Evolutionary conservation across 2,113 vertebrate species (phyloP), one percentile per base, ranked within the genome.

Genomic region (Zosterops borbonicus): DNA sequence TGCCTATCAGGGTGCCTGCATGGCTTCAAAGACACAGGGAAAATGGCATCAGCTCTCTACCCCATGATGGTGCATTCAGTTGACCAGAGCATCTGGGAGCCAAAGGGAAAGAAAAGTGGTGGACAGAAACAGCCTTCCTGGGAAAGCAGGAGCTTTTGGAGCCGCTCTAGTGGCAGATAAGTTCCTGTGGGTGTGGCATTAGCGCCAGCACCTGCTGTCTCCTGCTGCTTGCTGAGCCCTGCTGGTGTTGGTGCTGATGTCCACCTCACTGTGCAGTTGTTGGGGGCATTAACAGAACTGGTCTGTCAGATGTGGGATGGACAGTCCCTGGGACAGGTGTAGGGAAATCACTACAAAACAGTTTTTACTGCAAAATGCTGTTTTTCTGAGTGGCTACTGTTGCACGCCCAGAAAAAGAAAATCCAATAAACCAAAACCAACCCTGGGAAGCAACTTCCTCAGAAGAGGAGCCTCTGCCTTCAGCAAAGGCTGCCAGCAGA

Each of bases 101-200:
- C 9, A 27, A 37, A 50, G 31, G 33, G 27, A 33, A 21, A 21
- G 22, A 67, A 50, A 25, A 16, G 11, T 22, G 11, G 21, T 59
- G 53, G 27, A 12, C 37, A 31, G 25, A 47, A 39, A 39, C 19
- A 67, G 18, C 7, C 13, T 67, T 65, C 4, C 35, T 25, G 37
- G 37, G 37, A 22, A 59, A 18, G 27, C 9, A 68, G 52, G 37
- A 37, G 22, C 27, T 68, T 60, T 28, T 6, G 9, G 37, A 68
- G 31, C 27, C 2, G 1, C 17, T 68, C 11, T 6, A 22, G 21
- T 44, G 71, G 31, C 17, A 50, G 31, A 4, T 44, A 31, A 50
- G 17, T 67, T 53, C 31, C 0, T 3, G 2, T 15, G 8, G 0
- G 0, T 17, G 9, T 35, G 25, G 35, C 3, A 1, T 58, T 20